These are phyloP conservation scores for Macrophya alboannulata DNA, from an alignment of 2,888 invertebrate species.

Conservation along the genomic window DNA sequence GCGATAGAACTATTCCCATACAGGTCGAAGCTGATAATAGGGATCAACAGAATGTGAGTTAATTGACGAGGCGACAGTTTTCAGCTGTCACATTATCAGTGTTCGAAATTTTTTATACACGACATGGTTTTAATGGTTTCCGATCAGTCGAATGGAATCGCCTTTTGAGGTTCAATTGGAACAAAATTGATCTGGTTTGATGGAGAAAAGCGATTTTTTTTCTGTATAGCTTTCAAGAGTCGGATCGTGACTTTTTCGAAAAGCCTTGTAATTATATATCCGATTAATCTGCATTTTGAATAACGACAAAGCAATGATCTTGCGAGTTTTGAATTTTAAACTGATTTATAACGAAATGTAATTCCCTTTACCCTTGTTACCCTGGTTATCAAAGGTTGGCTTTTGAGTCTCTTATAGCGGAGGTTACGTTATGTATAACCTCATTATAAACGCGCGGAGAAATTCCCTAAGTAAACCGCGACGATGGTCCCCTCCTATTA, in stretches of 20 bases:
- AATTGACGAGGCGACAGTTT: background rate
- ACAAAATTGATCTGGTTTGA: background rate
- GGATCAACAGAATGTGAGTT: constrained; percentile 63
- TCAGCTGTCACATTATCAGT: background rate
- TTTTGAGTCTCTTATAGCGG: background rate
- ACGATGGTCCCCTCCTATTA: background rate
- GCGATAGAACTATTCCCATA: constrained; percentile 69
- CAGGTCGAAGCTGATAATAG: constrained; percentile 66
- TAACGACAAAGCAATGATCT: background rate
- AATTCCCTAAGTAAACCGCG: constrained; percentile 2
- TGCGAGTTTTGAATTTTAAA: background rate
- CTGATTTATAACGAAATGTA: constrained; percentile 10
- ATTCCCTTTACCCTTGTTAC: background rate
- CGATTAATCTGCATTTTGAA: background rate
- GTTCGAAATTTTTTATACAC: no score
- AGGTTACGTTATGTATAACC: constrained; percentile 2
- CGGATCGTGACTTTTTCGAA: background rate
- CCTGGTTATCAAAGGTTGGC: background rate
- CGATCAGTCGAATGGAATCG: no score
- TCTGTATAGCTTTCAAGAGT: background rate
- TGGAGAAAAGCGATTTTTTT: background rate
- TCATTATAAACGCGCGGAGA: background rate
- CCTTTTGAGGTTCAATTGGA: background rate
- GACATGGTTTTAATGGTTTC: no score
- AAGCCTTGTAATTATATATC: background rate